Conservation (phyloP, 2,797 vertebrate genomes). For the Miichthys miiuy region DNA sequence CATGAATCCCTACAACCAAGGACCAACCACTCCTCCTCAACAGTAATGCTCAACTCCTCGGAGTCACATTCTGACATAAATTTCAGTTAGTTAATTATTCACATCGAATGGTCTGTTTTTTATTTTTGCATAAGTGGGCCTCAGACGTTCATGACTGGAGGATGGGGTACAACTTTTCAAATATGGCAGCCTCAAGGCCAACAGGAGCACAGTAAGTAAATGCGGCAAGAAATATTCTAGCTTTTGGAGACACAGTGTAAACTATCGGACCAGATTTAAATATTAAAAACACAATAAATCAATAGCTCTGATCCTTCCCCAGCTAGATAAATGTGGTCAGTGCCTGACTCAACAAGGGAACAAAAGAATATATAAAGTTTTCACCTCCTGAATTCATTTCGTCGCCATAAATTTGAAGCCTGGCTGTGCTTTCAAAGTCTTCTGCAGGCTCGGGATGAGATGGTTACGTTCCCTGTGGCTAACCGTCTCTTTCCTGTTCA, state of each 20-base stretch:
- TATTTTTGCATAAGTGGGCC: slow-evolving; percentile 85
- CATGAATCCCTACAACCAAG: slow-evolving; percentile 94
- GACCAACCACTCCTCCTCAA: slow-evolving; percentile 93
- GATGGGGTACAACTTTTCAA: slow-evolving; percentile 97
- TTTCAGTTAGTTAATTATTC: neutral
- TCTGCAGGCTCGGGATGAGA: slow-evolving; percentile 7
- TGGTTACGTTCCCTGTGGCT: slow-evolving; percentile 30
- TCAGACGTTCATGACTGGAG: slow-evolving; percentile 95
- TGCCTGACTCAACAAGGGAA: neutral
- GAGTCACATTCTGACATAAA: too few species aligned
- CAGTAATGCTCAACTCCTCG: slow-evolving; percentile 87
- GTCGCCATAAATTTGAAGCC: neutral
- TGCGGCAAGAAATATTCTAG: neutral
- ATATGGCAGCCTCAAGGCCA: slow-evolving; percentile 97
- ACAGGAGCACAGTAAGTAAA: slow-evolving; percentile 95
- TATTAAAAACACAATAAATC: neutral
- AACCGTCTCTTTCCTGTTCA: slow-evolving; percentile 52
- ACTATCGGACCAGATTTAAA: neutral
- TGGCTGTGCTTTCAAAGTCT: slow-evolving; percentile 1
- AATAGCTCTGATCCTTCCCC: neutral
- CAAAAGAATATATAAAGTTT: neutral
- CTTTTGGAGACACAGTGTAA: neutral
- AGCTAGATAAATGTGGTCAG: neutral
- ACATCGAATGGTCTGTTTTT: slow-evolving; percentile 10
- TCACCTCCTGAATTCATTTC: neutral